Evolutionary conservation across 2,888 invertebrate genomes (phyloP).

Genomic region (Pimpla rufipes): DNA sequence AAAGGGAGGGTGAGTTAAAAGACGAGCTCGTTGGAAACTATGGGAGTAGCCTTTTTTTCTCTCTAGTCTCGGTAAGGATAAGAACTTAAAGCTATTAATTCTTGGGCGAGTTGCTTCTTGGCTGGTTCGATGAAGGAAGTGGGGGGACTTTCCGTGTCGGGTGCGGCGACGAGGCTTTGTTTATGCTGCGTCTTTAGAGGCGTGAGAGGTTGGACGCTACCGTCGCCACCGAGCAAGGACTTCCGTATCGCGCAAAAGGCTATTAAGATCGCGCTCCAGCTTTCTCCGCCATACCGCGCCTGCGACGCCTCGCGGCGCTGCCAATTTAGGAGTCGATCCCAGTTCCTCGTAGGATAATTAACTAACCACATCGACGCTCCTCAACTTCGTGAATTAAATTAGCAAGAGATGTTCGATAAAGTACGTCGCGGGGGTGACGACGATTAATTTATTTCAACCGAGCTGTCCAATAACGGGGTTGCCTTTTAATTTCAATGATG

Average conservation of each 20-base stretch:
- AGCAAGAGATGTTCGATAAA: slow-evolving; percentile 16
- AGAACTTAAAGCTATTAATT: slow-evolving; percentile 64
- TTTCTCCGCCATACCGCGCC: slow-evolving; percentile 24
- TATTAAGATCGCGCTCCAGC: slow-evolving; percentile 55
- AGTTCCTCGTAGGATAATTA: slow-evolving; percentile 58
- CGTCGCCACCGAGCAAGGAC: slow-evolving; percentile 41
- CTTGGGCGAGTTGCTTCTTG: slow-evolving; percentile 45
- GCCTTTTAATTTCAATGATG: not conserved
- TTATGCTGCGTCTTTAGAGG: slow-evolving; percentile 40
- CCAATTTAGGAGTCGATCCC: slow-evolving; percentile 54
- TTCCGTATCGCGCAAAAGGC: slow-evolving; percentile 52
- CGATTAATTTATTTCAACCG: slow-evolving; percentile 28
- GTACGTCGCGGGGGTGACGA: not conserved
- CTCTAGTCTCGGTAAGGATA: slow-evolving; percentile 29
- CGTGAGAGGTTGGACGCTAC: slow-evolving; percentile 36
- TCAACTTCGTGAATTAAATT: slow-evolving; percentile 52
- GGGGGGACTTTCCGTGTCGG: slow-evolving; percentile 12
- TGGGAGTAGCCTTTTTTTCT: slow-evolving; percentile 45
- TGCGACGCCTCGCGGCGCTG: slow-evolving; percentile 8
- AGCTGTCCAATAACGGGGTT: not conserved
- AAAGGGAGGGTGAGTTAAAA: slow-evolving; percentile 28
- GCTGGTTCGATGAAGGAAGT: slow-evolving; percentile 36
- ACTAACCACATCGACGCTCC: slow-evolving; percentile 43
- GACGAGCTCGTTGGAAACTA: slow-evolving; percentile 51
- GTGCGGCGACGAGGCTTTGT: slow-evolving; percentile 50